phyloP scores from a whole-genome alignment of 2,888 invertebrate species.

The Automeris io region DNA sequence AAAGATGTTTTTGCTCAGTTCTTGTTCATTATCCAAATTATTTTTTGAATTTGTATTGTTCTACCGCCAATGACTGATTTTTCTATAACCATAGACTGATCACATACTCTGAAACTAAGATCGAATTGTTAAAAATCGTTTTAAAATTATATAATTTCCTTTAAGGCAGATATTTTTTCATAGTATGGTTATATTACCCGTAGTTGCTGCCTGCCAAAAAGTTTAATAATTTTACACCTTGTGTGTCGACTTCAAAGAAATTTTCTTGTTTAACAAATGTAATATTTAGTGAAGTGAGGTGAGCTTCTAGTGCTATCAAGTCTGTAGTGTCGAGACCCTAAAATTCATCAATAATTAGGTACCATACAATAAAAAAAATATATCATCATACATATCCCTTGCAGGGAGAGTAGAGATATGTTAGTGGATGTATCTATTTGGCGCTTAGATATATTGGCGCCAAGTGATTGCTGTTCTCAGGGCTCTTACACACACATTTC shows the following conservation, averaged over 20 bases:
- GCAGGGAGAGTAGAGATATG: constrained; percentile 3
- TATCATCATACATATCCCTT: no score
- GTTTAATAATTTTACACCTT: constrained; percentile 48
- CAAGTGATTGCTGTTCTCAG: no score
- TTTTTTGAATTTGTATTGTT: constrained; percentile 59
- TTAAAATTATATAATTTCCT: neutral
- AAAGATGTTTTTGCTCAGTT: constrained; percentile 18
- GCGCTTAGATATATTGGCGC: no score
- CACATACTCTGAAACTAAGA: constrained; percentile 52
- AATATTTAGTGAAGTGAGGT: constrained; percentile 3
- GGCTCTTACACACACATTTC: no score
- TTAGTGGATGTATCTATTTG: neutral
- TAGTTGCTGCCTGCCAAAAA: constrained; percentile 31
- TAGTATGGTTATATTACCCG: constrained; percentile 38
- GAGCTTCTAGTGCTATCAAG: constrained; percentile 2
- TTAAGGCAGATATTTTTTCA: neutral
- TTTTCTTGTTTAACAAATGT: constrained; percentile 22
- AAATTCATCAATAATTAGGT: no score
- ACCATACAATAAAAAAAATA: no score
- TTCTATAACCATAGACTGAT: constrained; percentile 68
- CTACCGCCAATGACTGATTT: constrained; percentile 60
- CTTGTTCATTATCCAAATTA: constrained; percentile 53
- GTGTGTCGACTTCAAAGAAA: constrained; percentile 50
- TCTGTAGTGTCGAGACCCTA: constrained; percentile 43
- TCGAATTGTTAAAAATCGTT: neutral